These are phyloP conservation scores for Lutjanus argentimaculatus DNA, from an alignment of 2,797 vertebrate species.

Conservation along the genomic window DNA sequence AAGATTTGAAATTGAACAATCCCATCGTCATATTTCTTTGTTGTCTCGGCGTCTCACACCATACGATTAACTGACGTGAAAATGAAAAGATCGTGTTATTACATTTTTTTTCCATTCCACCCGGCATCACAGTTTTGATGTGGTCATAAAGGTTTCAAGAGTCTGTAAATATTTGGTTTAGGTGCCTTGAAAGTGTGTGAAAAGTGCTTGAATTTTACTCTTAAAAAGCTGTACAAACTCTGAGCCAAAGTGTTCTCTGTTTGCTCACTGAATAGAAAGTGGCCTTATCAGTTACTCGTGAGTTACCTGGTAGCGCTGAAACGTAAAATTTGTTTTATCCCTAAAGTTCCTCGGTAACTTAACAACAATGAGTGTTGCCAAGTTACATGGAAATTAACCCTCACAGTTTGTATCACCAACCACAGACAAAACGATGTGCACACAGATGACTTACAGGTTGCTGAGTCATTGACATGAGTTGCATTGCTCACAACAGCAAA, in stretches of 20 bases:
- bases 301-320: constrained; percentile 1
- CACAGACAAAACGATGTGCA: neutral
- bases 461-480: constrained; percentile 11
- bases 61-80: too few species aligned
- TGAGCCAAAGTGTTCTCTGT: neutral
- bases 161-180: too few species aligned
- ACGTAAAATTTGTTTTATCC: neutral
- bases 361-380: constrained; percentile 29
- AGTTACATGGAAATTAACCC: constrained; percentile 23
- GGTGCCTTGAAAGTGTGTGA: too few species aligned
- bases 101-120: too few species aligned
- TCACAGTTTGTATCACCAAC: neutral
- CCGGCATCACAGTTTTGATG: too few species aligned
- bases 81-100: too few species aligned
- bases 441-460: constrained; percentile 6
- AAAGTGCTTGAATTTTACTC: too few species aligned
- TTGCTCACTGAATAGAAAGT: neutral
- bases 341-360: constrained; percentile 18
- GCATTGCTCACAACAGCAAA: neutral
- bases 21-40: too few species aligned
- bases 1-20: too few species aligned
- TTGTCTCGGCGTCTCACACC: too few species aligned
- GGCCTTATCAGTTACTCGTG: neutral
- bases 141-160: too few species aligned
- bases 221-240: too few species aligned